Conservation (phyloP, 2,113 vertebrate species). For the Notarius quadriscutis region DNA sequence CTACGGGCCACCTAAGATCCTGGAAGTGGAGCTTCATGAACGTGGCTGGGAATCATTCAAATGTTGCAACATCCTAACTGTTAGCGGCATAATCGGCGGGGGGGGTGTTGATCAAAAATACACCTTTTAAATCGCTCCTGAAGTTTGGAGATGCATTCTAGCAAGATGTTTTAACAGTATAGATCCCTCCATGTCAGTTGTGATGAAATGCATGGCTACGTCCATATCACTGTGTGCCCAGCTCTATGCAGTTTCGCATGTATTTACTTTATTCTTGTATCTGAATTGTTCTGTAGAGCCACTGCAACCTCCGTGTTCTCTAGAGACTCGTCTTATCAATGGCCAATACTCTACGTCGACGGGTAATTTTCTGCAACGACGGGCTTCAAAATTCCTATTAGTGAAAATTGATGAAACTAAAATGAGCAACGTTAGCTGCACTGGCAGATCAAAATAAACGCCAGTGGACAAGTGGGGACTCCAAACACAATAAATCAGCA, state of each 20-base stretch:
- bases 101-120: background rate
- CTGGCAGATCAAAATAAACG: no score
- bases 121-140: background rate
- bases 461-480: no score
- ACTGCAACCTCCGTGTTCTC: background rate
- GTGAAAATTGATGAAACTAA: no score
- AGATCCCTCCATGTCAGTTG: background rate
- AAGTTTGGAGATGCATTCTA: background rate
- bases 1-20: background rate
- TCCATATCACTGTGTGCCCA: background rate
- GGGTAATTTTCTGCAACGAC: no score
- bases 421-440: no score
- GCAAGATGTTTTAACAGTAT: background rate
- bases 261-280: background rate
- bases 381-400: no score
- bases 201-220: background rate
- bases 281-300: background rate
- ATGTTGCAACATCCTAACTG: background rate
- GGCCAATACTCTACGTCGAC: no score
- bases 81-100: background rate
- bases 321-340: no score
- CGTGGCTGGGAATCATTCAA: background rate
- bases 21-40: background rate
- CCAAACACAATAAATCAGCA: no score
- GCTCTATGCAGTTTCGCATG: background rate